Conservation (phyloP, 2,113 vertebrate genomes). For the Dolichallabes microphthalmus region DNA sequence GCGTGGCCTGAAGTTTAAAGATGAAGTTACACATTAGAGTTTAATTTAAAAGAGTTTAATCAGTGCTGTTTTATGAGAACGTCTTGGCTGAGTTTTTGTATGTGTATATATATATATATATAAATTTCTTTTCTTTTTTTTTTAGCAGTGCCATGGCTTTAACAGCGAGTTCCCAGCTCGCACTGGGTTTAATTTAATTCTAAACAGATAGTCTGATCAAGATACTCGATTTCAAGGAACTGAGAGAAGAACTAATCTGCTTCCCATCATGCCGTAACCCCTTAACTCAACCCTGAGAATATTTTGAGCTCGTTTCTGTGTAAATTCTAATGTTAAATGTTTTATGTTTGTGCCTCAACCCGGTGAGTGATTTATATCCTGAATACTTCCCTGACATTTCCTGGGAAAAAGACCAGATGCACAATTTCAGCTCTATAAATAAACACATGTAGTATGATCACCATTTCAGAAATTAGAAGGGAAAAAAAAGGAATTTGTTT, state of each 20-base stretch:
- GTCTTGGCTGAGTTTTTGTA: neutral
- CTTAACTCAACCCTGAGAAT: neutral
- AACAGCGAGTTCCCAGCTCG: too few species aligned
- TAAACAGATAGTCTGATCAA: neutral
- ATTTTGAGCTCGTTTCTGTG: too few species aligned
- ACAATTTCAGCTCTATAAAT: neutral
- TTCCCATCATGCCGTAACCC: neutral
- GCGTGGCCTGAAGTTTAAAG: neutral
- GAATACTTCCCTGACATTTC: neutral
- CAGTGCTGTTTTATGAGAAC: neutral
- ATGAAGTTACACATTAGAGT: neutral
- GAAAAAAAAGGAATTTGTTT: neutral
- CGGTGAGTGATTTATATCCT: too few species aligned
- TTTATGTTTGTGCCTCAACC: neutral
- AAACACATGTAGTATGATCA: neutral
- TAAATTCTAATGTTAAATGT: neutral
- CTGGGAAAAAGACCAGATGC: neutral
- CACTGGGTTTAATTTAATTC: neutral
- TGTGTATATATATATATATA: rapidly evolving
- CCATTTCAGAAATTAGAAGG: neutral
- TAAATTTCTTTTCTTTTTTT: too few species aligned
- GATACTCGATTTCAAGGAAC: neutral
- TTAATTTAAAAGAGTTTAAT: neutral
- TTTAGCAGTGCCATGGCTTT: neutral
- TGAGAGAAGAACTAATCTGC: too few species aligned